Base-by-base conservation (phyloP, 2,888 invertebrate species). In the Meiosimyza platycephala region DNA sequence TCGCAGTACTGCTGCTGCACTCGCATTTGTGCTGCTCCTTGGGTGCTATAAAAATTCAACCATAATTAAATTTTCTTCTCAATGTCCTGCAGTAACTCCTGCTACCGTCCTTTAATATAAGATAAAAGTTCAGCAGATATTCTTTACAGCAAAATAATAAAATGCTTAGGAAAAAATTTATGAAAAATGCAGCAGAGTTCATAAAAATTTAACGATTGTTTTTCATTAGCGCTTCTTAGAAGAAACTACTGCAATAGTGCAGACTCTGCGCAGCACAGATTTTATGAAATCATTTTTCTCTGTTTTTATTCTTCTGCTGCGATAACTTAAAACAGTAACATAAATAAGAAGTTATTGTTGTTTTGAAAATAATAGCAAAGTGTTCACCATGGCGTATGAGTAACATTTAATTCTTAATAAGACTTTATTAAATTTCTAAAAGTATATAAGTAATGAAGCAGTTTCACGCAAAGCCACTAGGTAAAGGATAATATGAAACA, bases 21-120 rank as follows among this genome's bases (percentile, higher is more conserved):
- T 40, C 40, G 6, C 40, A 4, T 28, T 28, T 28, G 28, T 40
- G 40, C 9, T 9, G 40, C 40, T 40, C 40, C 40, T 40, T 40
- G 40, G 40, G 40, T 40, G 40, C 40, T 40, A 40, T 40, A 40
- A 48, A 51, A 64, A 64, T 22, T 18, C 64, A 64, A 64, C 64
- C 64, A 64, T 64, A 64, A 64, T 64, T 64, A 64, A 64, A 64
- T 64, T 40, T 64, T 22, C 16, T 33, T 60, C 28, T 33, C 60
- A 11, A 22, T 59, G 18, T 18, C 59, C 22, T 22, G n/a, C 60
- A 7, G 28, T 6, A 13, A 22, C 28, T 33, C 1, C 50, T 50
- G n/a, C 16, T 64, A 16, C n/a, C 48, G 4, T 40, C 9, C 40
- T 9, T 6, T 40, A 40, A 40, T 40, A 40, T 11, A 48, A n/a